Conservation (phyloP, 2,888 invertebrate genomes). For the Lasioglossum vierecki region DNA sequence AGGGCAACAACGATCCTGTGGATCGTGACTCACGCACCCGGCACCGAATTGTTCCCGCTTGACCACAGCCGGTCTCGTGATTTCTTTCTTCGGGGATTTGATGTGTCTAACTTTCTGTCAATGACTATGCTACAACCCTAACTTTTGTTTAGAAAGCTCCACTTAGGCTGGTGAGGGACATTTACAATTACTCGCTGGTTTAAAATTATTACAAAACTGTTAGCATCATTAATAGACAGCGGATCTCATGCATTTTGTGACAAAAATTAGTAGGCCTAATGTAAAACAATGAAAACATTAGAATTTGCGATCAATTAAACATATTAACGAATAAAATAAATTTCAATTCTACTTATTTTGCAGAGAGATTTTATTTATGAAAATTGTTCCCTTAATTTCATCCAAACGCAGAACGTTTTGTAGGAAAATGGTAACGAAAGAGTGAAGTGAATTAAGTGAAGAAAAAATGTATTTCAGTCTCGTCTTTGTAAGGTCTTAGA, state of each 20-base stretch:
- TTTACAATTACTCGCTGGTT: not conserved
- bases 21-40: constrained; percentile 59
- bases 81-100: not conserved
- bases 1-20: constrained; percentile 44
- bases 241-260: too few species aligned
- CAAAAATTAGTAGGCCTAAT: too few species aligned
- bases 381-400: too few species aligned
- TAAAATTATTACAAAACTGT: not conserved
- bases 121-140: not conserved
- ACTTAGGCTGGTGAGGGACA: not conserved
- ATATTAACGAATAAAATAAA: too few species aligned
- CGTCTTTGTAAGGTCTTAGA: not conserved
- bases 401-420: too few species aligned
- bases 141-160: not conserved
- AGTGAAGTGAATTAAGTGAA: not conserved
- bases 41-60: constrained; percentile 21
- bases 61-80: not conserved
- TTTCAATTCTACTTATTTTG: too few species aligned
- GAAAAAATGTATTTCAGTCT: not conserved
- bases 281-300: too few species aligned
- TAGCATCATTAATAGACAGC: too few species aligned
- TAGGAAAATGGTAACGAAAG: too few species aligned
- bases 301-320: too few species aligned
- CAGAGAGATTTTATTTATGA: too few species aligned
- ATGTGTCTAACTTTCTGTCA: not conserved